A percentile compares a stretch with the other conserved stretches of the same genome.
These are phyloP conservation scores for Campaea margaritaria DNA, from an alignment of 2,888 invertebrate species.

Conservation along the genomic window DNA sequence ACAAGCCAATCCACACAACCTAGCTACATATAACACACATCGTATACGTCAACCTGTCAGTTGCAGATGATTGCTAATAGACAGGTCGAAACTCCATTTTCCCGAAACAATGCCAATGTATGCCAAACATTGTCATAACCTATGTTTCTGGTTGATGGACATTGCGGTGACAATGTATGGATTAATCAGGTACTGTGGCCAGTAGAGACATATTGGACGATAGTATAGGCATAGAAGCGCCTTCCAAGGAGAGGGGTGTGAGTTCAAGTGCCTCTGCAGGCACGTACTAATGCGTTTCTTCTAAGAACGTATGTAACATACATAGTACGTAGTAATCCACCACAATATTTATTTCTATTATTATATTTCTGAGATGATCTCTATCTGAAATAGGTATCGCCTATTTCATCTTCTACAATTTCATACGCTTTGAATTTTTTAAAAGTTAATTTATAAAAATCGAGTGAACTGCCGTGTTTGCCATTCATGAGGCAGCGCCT, in stretches of 20 bases:
- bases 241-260: too few species aligned
- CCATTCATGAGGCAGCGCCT: constrained; percentile 50
- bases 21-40: constrained; percentile 9
- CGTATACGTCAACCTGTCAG: constrained; percentile 36
- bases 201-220: neutral
- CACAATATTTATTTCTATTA: too few species aligned
- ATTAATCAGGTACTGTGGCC: neutral
- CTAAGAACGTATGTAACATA: too few species aligned
- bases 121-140: constrained; percentile 10
- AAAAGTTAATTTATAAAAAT: constrained; percentile 55
- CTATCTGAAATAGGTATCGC: too few species aligned
- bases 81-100: constrained; percentile 34
- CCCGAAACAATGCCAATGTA: constrained; percentile 32
- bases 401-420: too few species aligned
- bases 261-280: too few species aligned
- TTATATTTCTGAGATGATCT: too few species aligned
- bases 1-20: constrained; percentile 18
- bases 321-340: too few species aligned
- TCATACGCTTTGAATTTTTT: constrained; percentile 28
- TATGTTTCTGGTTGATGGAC: neutral
- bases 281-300: too few species aligned
- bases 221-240: too few species aligned
- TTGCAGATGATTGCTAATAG: constrained; percentile 43
- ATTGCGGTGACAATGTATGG: neutral
- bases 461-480: constrained; percentile 50